A percentile compares a stretch with the other conserved stretches of the same genome.
These are phyloP conservation scores for Tetanocera ferruginea DNA, from an alignment of 2,888 invertebrate genomes.

Conservation along the genomic window DNA sequence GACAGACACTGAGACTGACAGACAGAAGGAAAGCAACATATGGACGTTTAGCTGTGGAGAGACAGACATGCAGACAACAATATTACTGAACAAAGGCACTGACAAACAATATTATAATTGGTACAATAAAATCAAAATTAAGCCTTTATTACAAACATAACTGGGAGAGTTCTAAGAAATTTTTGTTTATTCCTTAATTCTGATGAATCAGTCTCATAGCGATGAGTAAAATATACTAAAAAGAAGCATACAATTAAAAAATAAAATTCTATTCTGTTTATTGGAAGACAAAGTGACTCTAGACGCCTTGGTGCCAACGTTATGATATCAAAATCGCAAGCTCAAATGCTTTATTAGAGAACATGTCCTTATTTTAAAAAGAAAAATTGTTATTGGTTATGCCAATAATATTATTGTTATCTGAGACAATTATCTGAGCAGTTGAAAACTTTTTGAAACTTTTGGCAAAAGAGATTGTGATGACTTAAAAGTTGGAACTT, in stretches of 20 bases:
- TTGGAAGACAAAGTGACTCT: too few relatives aligned
- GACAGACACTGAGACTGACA: slow-evolving; percentile 17
- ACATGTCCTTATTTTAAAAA: too few relatives aligned
- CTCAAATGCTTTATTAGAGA: too few relatives aligned
- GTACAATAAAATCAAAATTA: background rate
- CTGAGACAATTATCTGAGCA: too few relatives aligned
- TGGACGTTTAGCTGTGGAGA: background rate
- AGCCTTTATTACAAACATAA: background rate
- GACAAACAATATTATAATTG: background rate
- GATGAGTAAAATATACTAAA: background rate
- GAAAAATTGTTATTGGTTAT: too few relatives aligned
- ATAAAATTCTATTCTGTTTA: too few relatives aligned
- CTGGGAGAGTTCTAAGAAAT: background rate
- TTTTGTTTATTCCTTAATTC: background rate
- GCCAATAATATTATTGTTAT: too few relatives aligned
- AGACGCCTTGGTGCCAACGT: too few relatives aligned
- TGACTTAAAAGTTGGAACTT: too few relatives aligned
- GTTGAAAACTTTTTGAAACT: too few relatives aligned
- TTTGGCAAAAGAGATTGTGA: too few relatives aligned
- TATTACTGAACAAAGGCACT: background rate
- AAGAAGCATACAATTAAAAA: background rate
- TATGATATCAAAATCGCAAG: too few relatives aligned
- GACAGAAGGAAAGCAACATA: background rate
- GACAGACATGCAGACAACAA: slow-evolving; percentile 16
- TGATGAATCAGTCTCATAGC: background rate